Base-by-base conservation (phyloP, 2,888 invertebrate species). In the Cordilura impudica region DNA sequence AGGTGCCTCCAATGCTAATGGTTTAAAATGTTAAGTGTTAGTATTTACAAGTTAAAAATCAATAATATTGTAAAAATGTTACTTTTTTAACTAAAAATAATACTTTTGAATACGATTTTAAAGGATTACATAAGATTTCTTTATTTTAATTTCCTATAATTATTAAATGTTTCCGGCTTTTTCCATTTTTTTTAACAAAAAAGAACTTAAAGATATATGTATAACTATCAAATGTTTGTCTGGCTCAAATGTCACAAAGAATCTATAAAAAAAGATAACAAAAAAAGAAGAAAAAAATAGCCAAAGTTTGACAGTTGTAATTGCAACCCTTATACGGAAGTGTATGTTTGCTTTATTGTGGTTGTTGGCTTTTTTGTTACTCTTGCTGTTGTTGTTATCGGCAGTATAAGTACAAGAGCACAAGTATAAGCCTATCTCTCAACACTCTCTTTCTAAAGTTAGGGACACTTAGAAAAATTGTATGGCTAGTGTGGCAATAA, bases 291-390 rank as follows among this genome's bases (percentile, higher is more conserved):
- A 23, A 7, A 23, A 69, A 60, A 16, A 7, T 10, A 66, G 61
- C 43, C 16, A 60, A 74, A 70, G 39, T 79, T 75, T 79, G 79
- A 79, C 79, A 79, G 71, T 56, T 71, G 26, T 45, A 58, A 47
- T 65, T 53, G 49, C 78, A 66, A 75, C 79, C 75, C 75, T 58
- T 74, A 69, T 56, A 43, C 73, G 78, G 78, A 73, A 73, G 69
- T 65, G 78, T 61, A 67, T 72, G 56, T 67, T n/a, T n/a, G n/a
- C n/a, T n/a, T n/a, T n/a, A n/a, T n/a, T n/a, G n/a, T n/a, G n/a
- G 39, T 72, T 70, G 26, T 70, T 10, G 12, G 39, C 53, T 21
- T 54, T 39, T 10, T 21, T 51, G 39, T 35, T 65, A 31, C 4
- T 35, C 5, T 7, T 35, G 5, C 54, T 29, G 12, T 26, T 60